Conservation (phyloP, 1,140 invertebrate species). For the Bombus sylvicola region DNA sequence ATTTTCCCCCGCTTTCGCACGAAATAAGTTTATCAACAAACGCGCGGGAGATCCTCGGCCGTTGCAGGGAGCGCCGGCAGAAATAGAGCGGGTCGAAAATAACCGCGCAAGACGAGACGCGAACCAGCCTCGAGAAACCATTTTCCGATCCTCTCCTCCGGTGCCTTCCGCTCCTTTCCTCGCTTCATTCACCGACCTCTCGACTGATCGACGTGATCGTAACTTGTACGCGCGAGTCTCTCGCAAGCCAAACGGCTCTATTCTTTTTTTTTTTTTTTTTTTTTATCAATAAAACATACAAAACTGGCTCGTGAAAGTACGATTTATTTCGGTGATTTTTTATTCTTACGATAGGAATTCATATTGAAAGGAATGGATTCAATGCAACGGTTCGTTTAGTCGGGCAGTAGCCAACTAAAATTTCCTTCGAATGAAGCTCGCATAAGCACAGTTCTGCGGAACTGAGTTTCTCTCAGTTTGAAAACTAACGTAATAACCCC, state of each 20-base stretch:
- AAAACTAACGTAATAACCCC: neutral
- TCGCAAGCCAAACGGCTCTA: fast-evolving
- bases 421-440: too few relatives aligned
- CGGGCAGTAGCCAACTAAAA: too few relatives aligned
- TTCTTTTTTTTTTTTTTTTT: too few relatives aligned
- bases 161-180: too few relatives aligned
- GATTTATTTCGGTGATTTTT: too few relatives aligned
- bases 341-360: too few relatives aligned
- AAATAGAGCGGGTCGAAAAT: slow-evolving; percentile 65
- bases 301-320: too few relatives aligned
- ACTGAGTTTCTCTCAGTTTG: neutral
- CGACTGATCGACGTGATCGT: neutral
- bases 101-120: slow-evolving; percentile 60
- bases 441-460: neutral
- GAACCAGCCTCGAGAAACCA: slow-evolving; percentile 11
- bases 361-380: too few relatives aligned
- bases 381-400: too few relatives aligned
- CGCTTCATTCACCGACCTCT: neutral
- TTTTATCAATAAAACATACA: too few relatives aligned
- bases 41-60: slow-evolving; percentile 55
- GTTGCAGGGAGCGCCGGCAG: slow-evolving; percentile 53
- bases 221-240: too few relatives aligned
- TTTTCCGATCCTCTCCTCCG: slow-evolving; percentile 6
- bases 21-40: slow-evolving; percentile 75
- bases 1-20: slow-evolving; percentile 53